Evolutionary conservation across 1,140 invertebrate genomes (phyloP), one percentile per base, ranked within the genome.

Genomic region (Ptiloglossa arizonensis): DNA sequence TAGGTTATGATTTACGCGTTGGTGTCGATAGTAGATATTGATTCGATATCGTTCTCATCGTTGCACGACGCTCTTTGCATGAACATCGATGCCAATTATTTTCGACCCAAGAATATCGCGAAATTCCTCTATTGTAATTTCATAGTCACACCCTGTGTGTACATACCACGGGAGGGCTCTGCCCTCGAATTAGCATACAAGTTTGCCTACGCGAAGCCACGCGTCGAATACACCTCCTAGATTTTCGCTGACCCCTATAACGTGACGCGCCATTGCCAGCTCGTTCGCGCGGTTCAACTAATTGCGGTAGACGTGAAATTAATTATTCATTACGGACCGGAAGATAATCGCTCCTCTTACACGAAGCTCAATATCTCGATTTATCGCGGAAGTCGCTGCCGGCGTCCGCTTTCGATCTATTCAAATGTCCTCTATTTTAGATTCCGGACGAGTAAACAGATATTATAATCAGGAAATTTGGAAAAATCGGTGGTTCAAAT

Each of bases 281-380:
- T 70, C 52, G 52, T 57, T 70, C 38, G 19, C 67, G 13, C 52
- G 38, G 13, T 5, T 11, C 38, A n/a, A 59, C 41, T 70, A 70
- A 70, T 70, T 70, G 68, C 38, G 27, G 59, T 46, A 46, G 68
- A 46, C 41, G 68, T n/a, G 67, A 41, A 56, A 70, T 70, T 70
- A 59, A 70, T 69, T 69, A 69, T 56, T 69, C 67, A 69, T 69
- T 41, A 29, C 24, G 17, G 35, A n/a, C 35, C 52, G 50, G 48
- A 69, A 69, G 50, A n/a, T 69, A 56, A 69, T 69, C 67, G 35
- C 15, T 50, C 44, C 44, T 66, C 44, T 19, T 24, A 19, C 2
- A 19, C 19, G 59, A 35, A 2, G 13, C 24, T 50, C 38, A 44
- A 38, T 44, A 27, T 66, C 63, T 66, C 63, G 67, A 69, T 41